Base-by-base conservation (phyloP, 2,797 vertebrate species). In the Thamnophis elegans region DNA sequence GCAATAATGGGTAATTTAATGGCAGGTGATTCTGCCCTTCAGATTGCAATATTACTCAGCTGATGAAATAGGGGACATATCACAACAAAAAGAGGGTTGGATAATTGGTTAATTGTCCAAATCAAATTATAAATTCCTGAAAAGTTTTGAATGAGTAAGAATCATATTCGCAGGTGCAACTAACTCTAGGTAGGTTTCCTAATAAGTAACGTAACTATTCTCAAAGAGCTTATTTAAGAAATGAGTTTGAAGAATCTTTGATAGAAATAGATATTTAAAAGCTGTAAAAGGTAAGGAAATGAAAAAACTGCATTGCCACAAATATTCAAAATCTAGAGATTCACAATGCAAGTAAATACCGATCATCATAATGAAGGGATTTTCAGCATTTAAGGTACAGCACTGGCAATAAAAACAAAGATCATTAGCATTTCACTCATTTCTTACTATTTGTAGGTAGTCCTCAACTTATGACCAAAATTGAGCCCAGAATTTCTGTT, bases 221-320 rank as follows among this genome's bases (percentile, higher is more conserved):
- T 51, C n/a, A 25, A 32, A 9, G 0, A 5, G 16, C 0, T 54
- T 0, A 4, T 6, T 25, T 0, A 0, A 42, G 53, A 5, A 0
- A 4, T 1, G 2, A 68, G 0, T 9, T 18, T 51, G 6, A 7
- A 2, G 0, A 0, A 32, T 20, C 2, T 5, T 16, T 25, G 8
- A 7, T 0, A 10, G 28, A 22, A 87, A 91, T 25, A 14, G 42
- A 13, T 56, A 3, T 8, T 28, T 28, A 47, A 88, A 56, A n/a
- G 18, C 5, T 16, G 54, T n/a, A n/a, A 36, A 5, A 3, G 60
- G 9, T 55, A 59, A 32, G 25, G 11, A 9, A 42, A n/a, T 42
- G 12, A 14, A 58, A 51, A 82, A 53, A n/a, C 53, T 60, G 16
- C 62, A 89, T 18, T 58, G 56, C 3, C 47, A 13, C 1, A 28